These are phyloP conservation scores for Todus mexicanus DNA, from an alignment of 2,797 vertebrate genomes.

Conservation along the genomic window DNA sequence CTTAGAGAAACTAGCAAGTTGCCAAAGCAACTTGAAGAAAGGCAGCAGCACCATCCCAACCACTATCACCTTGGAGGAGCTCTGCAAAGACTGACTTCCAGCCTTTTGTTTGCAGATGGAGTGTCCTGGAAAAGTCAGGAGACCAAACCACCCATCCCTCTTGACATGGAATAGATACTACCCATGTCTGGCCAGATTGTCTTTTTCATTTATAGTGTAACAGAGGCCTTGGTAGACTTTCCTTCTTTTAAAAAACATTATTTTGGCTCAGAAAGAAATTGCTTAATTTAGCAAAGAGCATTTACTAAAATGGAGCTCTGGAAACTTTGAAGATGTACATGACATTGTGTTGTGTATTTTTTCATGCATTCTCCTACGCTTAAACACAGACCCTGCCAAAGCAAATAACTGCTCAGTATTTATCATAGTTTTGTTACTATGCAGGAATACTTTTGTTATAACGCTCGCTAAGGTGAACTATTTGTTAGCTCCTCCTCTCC, in stretches of 20 bases:
- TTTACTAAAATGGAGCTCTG: slow-evolving; percentile 21
- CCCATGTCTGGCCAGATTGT: background rate
- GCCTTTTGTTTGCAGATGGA: background rate
- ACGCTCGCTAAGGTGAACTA: slow-evolving; percentile 31
- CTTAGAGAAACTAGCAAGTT: background rate
- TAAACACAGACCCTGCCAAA: slow-evolving; percentile 51
- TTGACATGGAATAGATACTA: background rate
- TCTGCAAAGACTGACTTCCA: background rate
- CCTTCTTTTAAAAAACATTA: background rate
- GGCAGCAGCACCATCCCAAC: background rate
- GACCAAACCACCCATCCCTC: background rate
- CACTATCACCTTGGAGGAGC: background rate
- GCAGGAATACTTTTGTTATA: slow-evolving; percentile 50
- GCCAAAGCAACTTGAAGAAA: background rate
- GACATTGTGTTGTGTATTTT: slow-evolving; percentile 50
- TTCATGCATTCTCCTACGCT: slow-evolving; percentile 52
- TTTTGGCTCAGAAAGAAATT: slow-evolving; percentile 28
- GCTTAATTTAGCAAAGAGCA: slow-evolving; percentile 15
- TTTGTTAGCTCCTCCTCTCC: slow-evolving; percentile 19
- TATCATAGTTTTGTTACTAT: slow-evolving; percentile 55
- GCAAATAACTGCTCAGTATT: slow-evolving; percentile 62
- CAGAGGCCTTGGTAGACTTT: background rate
- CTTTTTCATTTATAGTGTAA: slow-evolving; percentile 21
- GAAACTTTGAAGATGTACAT: slow-evolving; percentile 39
- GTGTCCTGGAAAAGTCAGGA: slow-evolving; percentile 3